Conservation (phyloP, 2,113 vertebrate genomes). For the Eclectus roratus region DNA sequence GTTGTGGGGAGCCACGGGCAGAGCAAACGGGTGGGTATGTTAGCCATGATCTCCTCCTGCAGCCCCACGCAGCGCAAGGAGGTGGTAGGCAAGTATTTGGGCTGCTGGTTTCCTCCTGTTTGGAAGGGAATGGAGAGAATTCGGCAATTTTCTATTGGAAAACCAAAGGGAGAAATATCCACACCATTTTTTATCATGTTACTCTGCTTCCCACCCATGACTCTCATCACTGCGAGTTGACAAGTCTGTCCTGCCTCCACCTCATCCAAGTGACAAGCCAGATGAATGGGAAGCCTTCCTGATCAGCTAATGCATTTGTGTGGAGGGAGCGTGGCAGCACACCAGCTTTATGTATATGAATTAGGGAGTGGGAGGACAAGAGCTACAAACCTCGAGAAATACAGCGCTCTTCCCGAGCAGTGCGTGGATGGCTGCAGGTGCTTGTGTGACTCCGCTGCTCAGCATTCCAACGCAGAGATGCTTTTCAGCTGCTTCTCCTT, state of each 20-base stretch:
- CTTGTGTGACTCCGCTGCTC: background rate
- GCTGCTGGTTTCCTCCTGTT: background rate
- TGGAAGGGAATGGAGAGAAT: background rate
- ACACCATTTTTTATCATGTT: background rate
- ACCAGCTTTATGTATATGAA: slow-evolving; percentile 52
- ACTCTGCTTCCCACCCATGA: slow-evolving; percentile 17
- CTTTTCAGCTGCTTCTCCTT: slow-evolving; percentile 13
- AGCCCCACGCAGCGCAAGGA: background rate
- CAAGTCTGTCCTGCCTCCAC: slow-evolving; percentile 35
- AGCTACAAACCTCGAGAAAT: slow-evolving; percentile 55
- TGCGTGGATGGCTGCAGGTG: slow-evolving; percentile 57
- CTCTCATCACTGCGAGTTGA: background rate
- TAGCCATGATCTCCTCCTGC: background rate
- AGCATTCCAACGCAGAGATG: slow-evolving; percentile 7
- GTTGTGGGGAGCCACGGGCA: background rate
- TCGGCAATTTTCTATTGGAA: background rate
- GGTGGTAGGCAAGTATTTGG: background rate
- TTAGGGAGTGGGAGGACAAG: slow-evolving; percentile 58
- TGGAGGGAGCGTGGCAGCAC: slow-evolving; percentile 48
- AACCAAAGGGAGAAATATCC: background rate
- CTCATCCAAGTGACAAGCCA: slow-evolving; percentile 37
- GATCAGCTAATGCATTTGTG: slow-evolving; percentile 53
- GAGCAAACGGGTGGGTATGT: background rate
- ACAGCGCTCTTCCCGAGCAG: slow-evolving; percentile 8
- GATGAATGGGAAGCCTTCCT: slow-evolving; percentile 60